phyloP scores from a whole-genome alignment of 2,113 vertebrate species.

The Leptocoma aspasia region DNA sequence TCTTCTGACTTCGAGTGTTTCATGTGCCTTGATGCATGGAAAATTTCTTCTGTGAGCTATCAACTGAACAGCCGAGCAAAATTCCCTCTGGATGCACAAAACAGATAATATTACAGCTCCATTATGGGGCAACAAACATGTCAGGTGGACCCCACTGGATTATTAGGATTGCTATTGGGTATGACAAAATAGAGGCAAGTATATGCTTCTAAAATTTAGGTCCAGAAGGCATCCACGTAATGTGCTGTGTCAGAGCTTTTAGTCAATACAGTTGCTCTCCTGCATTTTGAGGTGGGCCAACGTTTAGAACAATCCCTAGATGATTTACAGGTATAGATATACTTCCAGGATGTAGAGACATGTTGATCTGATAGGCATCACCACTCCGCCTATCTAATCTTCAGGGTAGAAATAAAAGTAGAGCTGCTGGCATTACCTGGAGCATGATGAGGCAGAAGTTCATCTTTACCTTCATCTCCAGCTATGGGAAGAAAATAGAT shows the following conservation, averaged over 20 bases:
- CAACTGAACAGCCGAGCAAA: not conserved
- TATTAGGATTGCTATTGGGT: not conserved
- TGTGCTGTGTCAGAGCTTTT: not conserved
- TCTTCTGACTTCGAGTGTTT: not conserved
- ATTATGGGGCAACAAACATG: not conserved
- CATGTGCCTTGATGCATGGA: not conserved
- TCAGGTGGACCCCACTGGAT: not conserved
- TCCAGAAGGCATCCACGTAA: not conserved
- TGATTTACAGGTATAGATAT: not conserved
- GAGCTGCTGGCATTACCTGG: not conserved
- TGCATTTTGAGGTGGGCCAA: not conserved
- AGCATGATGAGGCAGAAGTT: not conserved
- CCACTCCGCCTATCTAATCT: no score
- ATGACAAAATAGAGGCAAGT: not conserved
- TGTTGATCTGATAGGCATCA: not conserved
- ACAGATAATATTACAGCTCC: not conserved
- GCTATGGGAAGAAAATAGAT: not conserved
- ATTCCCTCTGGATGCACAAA: not conserved
- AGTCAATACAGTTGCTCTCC: not conserved
- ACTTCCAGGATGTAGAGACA: not conserved
- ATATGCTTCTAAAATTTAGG: not conserved
- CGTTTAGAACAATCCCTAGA: not conserved
- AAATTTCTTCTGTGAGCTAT: not conserved
- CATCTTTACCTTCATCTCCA: not conserved
- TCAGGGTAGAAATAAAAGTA: not conserved